Percentiles rank a stretch among this genome's conserved stretches.
These are phyloP conservation scores for Disparrhopalites patrizii DNA, from an alignment of 2,888 invertebrate genomes.

Conservation along the genomic window DNA sequence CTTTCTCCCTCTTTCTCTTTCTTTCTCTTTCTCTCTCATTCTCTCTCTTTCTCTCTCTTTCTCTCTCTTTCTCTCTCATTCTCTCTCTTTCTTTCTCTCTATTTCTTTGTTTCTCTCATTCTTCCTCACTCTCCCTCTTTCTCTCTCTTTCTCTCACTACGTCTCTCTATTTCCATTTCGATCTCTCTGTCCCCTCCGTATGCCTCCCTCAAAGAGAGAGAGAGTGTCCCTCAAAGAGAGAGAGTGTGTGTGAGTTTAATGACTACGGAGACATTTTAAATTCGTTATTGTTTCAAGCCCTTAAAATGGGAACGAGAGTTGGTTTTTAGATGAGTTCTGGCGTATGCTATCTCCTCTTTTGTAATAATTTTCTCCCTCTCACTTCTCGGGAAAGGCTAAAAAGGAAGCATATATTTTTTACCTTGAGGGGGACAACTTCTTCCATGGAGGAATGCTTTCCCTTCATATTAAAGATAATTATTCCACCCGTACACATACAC, in stretches of 20 bases:
- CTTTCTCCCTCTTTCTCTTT: neutral
- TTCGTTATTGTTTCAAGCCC: constrained; percentile 23
- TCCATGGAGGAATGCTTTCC: too few relatives aligned
- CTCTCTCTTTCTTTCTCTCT: constrained; percentile 2
- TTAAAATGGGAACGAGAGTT: constrained; percentile 18
- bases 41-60: neutral
- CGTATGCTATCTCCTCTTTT: constrained; percentile 8
- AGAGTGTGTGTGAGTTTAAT: constrained; percentile 23
- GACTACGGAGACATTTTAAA: constrained; percentile 28
- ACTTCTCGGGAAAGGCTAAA: neutral
- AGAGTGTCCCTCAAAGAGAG: constrained; percentile 10
- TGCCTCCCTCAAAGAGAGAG: too few relatives aligned
- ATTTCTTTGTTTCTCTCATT: too few relatives aligned
- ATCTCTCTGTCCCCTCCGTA: too few relatives aligned
- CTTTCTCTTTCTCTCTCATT: neutral
- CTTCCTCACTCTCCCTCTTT: neutral
- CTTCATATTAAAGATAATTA: too few relatives aligned
- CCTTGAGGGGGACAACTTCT: neutral
- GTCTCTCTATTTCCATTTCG: neutral
- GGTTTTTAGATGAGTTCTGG: constrained; percentile 20
- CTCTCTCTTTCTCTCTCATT: neutral
- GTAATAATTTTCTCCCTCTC: neutral
- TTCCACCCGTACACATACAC: too few relatives aligned
- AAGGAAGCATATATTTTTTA: constrained; percentile 12
- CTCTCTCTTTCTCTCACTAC: neutral